Conservation (phyloP, 2,888 invertebrate genomes). For the Scaptomyza flava region DNA sequence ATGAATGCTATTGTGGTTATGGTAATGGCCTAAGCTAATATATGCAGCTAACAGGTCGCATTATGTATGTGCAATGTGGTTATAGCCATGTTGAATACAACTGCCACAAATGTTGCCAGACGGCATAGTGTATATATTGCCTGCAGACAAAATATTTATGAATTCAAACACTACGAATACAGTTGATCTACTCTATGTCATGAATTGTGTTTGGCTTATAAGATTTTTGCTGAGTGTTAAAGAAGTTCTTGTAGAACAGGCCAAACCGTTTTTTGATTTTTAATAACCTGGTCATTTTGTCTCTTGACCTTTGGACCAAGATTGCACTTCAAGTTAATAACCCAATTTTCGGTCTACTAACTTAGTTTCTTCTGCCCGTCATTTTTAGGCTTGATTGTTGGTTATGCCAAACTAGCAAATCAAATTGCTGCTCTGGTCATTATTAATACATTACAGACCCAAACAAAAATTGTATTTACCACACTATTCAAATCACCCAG, state of each 20-base stretch:
- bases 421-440: constrained; percentile 17
- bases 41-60: constrained; percentile 57
- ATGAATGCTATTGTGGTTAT: constrained; percentile 46
- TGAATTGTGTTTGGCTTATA: background rate
- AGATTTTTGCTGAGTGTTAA: background rate
- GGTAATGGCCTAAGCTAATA: constrained; percentile 67
- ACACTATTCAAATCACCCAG: constrained; percentile 37
- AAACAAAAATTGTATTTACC: constrained; percentile 7
- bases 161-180: background rate
- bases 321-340: background rate
- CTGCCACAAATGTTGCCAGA: constrained; percentile 15
- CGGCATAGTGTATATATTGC: constrained; percentile 19
- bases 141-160: constrained; percentile 4
- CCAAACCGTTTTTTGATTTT: background rate
- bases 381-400: background rate
- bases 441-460: constrained; percentile 18
- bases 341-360: background rate
- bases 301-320: background rate
- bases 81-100: constrained; percentile 17
- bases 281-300: background rate
- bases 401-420: constrained; percentile 5
- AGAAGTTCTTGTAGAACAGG: background rate
- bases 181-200: background rate
- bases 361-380: background rate
- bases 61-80: constrained; percentile 32